These are phyloP conservation scores for Epinotia ramella DNA, from an alignment of 2,888 invertebrate genomes.

Conservation along the genomic window DNA sequence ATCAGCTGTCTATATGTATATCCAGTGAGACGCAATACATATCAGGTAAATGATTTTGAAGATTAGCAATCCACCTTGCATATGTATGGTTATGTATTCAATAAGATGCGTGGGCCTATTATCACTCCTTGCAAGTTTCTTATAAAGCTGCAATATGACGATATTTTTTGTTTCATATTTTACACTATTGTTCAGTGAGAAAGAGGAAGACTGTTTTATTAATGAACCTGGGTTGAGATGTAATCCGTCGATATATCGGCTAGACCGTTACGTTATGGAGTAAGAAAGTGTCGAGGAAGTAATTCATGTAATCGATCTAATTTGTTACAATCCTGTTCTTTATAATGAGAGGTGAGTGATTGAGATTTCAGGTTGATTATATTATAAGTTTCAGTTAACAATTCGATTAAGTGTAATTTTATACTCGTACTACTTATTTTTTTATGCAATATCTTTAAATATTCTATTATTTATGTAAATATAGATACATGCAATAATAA, in stretches of 20 bases:
- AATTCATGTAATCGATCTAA: background rate
- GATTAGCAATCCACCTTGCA: too few species aligned
- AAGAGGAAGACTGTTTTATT: background rate
- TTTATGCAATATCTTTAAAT: too few species aligned
- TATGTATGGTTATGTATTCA: too few species aligned
- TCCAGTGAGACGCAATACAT: background rate
- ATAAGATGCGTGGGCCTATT: too few species aligned
- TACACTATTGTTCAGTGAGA: slow-evolving; percentile 1
- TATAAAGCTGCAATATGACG: background rate
- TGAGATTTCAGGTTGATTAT: background rate
- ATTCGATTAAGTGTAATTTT: too few species aligned
- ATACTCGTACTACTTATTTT: too few species aligned
- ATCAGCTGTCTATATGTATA: too few species aligned
- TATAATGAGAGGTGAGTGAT: background rate
- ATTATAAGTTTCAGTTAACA: background rate
- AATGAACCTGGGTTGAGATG: background rate
- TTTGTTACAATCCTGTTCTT: background rate
- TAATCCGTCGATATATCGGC: background rate
- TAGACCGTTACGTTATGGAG: slow-evolving; percentile 3
- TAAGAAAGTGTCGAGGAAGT: slow-evolving; percentile 14
- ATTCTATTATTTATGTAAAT: too few species aligned
- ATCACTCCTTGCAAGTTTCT: too few species aligned
- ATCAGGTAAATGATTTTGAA: background rate
- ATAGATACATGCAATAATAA: too few species aligned
- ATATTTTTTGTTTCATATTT: background rate